Evolutionary conservation across 2,888 invertebrate genomes (phyloP).

Genomic region (Drosophila putrida): DNA sequence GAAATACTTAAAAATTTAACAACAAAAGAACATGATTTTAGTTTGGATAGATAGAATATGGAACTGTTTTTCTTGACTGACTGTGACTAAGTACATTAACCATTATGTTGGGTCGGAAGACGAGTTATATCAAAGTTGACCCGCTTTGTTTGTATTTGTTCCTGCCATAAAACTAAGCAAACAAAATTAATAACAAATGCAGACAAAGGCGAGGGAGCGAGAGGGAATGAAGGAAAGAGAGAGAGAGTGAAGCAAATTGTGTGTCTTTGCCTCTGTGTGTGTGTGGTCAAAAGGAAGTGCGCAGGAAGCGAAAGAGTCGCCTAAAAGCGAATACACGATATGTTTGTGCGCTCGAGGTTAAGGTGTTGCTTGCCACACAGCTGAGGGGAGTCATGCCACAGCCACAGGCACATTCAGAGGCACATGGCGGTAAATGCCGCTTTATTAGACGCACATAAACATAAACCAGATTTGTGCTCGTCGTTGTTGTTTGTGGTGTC

Average conservation of each 20-base stretch:
- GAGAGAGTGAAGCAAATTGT: conserved; percentile 9
- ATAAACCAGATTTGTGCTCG: conserved; percentile 73
- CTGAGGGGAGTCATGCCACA: conserved; percentile 19
- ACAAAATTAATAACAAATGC: conserved; percentile 54
- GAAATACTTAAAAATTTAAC: no score
- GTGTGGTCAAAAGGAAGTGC: conserved; percentile 53
- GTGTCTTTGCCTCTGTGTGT: conserved; percentile 9
- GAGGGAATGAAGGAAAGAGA: background rate
- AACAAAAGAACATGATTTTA: no score
- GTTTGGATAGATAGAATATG: no score
- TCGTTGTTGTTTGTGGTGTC: conserved; percentile 59
- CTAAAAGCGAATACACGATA: conserved; percentile 43
- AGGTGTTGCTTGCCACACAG: conserved; percentile 23
- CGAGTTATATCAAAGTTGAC: conserved; percentile 40
- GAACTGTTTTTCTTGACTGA: no score
- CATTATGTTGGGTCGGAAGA: conserved; percentile 4
- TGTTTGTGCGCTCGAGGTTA: conserved; percentile 38
- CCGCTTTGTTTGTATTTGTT: conserved; percentile 68
- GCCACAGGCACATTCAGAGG: conserved; percentile 1
- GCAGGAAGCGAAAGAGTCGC: conserved; percentile 57
- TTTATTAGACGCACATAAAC: conserved; percentile 65
- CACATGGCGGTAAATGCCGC: conserved; percentile 53
- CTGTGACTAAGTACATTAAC: conserved; percentile 16
- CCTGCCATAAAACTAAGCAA: conserved; percentile 67
- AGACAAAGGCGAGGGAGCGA: conserved; percentile 1